phyloP scores from a whole-genome alignment of 2,797 vertebrate species.

The Balearica regulorum region DNA sequence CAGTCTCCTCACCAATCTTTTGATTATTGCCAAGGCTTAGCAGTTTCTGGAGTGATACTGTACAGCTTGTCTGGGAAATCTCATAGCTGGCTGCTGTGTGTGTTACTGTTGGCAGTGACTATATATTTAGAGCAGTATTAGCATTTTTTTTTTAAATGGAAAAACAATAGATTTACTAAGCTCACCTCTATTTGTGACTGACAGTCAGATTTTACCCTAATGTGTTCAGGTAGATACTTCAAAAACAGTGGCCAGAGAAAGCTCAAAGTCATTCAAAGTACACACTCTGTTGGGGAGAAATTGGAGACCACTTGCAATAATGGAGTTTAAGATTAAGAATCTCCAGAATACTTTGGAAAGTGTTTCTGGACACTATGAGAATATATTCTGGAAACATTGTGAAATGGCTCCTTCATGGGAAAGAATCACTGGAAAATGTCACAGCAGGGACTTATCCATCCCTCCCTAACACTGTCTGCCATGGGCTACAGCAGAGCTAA shows the following conservation, averaged over 20 bases:
- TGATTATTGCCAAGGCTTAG: slow-evolving; percentile 24
- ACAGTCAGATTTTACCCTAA: background rate
- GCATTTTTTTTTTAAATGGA: background rate
- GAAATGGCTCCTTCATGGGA: background rate
- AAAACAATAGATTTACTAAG: background rate
- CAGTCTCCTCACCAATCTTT: background rate
- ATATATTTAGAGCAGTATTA: background rate
- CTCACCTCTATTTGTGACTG: background rate
- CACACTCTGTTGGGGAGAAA: background rate
- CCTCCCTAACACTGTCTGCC: background rate
- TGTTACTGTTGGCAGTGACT: slow-evolving; percentile 39
- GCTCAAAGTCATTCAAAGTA: background rate
- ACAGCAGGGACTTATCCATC: background rate
- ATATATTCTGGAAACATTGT: background rate
- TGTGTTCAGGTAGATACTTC: background rate
- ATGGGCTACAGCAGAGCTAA: background rate
- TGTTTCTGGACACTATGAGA: background rate
- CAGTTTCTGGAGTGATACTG: slow-evolving; percentile 34
- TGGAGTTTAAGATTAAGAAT: background rate
- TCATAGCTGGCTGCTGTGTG: slow-evolving; percentile 30
- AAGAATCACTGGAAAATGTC: background rate
- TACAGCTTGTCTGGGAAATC: slow-evolving; percentile 40
- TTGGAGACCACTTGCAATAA: background rate
- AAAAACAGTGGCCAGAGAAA: background rate
- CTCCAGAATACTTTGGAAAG: slow-evolving; percentile 1